Evolutionary conservation across 2,113 vertebrate genomes (phyloP).

Genomic region (Caranx melampygus): DNA sequence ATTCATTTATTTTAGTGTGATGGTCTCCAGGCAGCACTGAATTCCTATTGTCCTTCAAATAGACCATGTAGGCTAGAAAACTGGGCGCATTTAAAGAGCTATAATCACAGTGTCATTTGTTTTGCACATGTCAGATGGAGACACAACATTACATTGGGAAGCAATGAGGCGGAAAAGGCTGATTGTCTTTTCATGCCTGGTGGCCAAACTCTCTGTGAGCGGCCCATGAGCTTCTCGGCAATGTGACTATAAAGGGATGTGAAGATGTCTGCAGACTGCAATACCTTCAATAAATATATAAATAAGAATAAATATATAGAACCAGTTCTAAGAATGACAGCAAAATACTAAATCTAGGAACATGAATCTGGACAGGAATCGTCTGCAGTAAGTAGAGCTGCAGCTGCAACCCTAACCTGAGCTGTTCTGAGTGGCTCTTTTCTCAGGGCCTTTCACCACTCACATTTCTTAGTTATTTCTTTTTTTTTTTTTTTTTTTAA

Average conservation of each 20-base stretch:
- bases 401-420: too few relatives aligned
- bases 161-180: neutral
- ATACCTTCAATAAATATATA: neutral
- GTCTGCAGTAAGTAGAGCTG: neutral
- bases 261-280: neutral
- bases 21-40: too few relatives aligned
- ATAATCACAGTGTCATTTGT: conserved; percentile 21
- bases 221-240: neutral
- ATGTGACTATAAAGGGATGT: neutral
- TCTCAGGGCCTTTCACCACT: neutral
- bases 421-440: neutral
- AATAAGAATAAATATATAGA: too few relatives aligned
- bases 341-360: neutral
- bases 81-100: neutral
- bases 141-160: neutral
- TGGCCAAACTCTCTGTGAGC: neutral
- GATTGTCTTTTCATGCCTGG: conserved; percentile 24
- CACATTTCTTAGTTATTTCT: neutral
- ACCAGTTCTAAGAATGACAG: neutral
- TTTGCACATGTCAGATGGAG: neutral
- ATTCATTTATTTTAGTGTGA: neutral
- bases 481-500: too few relatives aligned
- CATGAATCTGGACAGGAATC: neutral
- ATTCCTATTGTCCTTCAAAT: conserved; percentile 1
- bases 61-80: neutral